Evolutionary conservation across 92 coral and sea anemone species (phyloP), one percentile per base, ranked within the genome.

Genomic region (Porites rus): DNA sequence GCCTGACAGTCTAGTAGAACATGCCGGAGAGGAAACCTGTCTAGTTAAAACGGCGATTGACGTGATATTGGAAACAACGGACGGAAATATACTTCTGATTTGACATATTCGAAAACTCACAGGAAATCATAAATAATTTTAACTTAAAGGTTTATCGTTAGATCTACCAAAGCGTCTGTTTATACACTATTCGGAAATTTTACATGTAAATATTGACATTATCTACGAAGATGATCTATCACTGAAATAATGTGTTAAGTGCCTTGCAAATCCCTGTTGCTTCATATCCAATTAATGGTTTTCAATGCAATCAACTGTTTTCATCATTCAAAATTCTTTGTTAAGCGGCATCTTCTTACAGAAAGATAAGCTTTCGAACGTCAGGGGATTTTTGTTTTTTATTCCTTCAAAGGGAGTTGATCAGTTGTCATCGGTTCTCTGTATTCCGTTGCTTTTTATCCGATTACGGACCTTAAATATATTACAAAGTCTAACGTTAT

Each of bases 181-280:
- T 10, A 69, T 24, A 69, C 52, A 14, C 22, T 10, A 16, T 61
- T 61, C 17, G 19, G 51, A 59, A 17, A 81, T 21, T 70, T 69
- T 81, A 69, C 54, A 81, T 68, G 22, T 69, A 80, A 80, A 67
- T 80, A 68, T 52, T 80, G 65, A 22, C 63, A 64, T 46, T 51
- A 65, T 21, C 72, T 52, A 19, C 83, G 21, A 13, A 6, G 51
- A 80, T 80, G 20, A 80, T 65, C 46, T 56, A 51, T 66, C 51
- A 7, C 24, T 65, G 18, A 78, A 64, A 46, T 66, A 11, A 46
- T 14, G 64, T 46, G 18, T 46, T 25, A 50, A 20, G 61, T 8
- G 65, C 25, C 14, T 74, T 24, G 43, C n/a, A 24, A 31, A 31
- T 8, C 51, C 8, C 14, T 2, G 19, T 63, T 78, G 10, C 10